Conservation (phyloP, 2,888 invertebrate species). For the Scaptomyza parva region DNA sequence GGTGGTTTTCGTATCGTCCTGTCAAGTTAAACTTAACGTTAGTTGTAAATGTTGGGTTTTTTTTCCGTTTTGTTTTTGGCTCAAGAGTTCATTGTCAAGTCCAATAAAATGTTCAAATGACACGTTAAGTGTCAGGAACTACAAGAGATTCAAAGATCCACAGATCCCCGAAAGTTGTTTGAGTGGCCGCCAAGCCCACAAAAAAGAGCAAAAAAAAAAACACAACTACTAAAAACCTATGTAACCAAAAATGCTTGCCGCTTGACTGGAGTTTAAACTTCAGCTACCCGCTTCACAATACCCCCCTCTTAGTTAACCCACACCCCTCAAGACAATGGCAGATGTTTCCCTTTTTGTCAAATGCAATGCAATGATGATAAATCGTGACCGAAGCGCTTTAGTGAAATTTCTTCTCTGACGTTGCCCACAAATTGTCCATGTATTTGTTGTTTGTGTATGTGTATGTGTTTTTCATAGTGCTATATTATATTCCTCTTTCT, state of each 20-base stretch:
- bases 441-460: background rate
- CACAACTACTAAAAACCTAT: constrained; percentile 12
- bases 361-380: constrained; percentile 68
- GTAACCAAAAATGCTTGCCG: constrained; percentile 47
- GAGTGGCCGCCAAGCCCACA: constrained; percentile 34
- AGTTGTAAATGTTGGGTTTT: constrained; percentile 32
- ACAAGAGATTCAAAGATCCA: constrained; percentile 58
- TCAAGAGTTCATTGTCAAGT: constrained; percentile 81
- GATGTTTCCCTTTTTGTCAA: constrained; percentile 74
- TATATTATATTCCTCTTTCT: background rate
- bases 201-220: constrained; percentile 9
- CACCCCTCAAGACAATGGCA: constrained; percentile 25
- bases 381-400: constrained; percentile 69
- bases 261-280: constrained; percentile 58
- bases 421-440: constrained; percentile 34
- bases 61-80: constrained; percentile 40
- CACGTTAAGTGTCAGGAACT: constrained; percentile 78
- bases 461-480: background rate
- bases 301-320: background rate
- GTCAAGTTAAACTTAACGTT: constrained; percentile 35
- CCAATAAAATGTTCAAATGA: constrained; percentile 80
- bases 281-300: constrained; percentile 12
- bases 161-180: constrained; percentile 42
- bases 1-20: constrained; percentile 23
- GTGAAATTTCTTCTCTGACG: constrained; percentile 62